Evolutionary conservation across 2,113 vertebrate species (phyloP).

Genomic region (Notarius quadriscutis): DNA sequence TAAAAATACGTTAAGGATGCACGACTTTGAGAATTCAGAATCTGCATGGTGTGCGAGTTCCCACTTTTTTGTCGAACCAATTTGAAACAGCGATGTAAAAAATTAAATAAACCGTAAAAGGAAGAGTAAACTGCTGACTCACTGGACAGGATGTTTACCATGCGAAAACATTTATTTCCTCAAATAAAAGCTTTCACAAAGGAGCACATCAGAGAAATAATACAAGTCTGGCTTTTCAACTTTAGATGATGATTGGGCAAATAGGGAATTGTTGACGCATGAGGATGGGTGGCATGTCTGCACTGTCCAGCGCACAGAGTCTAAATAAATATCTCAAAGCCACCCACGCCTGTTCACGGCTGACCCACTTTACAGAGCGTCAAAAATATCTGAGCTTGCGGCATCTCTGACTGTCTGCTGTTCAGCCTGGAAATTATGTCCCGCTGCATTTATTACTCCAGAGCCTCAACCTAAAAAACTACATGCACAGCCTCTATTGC

Average conservation of each 20-base stretch:
- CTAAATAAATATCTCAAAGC: constrained; percentile 41
- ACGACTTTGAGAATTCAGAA: too few species aligned
- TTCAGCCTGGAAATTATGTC: constrained; percentile 50
- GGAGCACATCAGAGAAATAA: constrained; percentile 21
- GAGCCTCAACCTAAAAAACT: constrained; percentile 45
- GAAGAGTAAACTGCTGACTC: constrained; percentile 5
- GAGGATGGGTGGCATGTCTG: constrained; percentile 10
- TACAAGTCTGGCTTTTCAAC: neutral
- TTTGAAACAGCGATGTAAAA: neutral
- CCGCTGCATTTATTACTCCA: constrained; percentile 53
- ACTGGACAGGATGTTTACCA: neutral
- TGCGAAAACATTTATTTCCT: neutral
- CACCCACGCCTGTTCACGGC: constrained; percentile 50
- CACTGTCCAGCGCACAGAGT: constrained; percentile 36
- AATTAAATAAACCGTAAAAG: neutral
- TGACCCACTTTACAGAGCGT: constrained; percentile 49
- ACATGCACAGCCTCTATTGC: constrained; percentile 16
- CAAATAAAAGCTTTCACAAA: constrained; percentile 13
- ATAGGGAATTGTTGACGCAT: neutral
- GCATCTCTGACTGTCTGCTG: constrained; percentile 21
- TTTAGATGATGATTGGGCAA: constrained; percentile 22
- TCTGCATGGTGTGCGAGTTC: too few species aligned
- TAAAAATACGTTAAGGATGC: too few species aligned
- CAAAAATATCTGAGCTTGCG: constrained; percentile 50
- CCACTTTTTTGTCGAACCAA: too few species aligned